Base-by-base conservation (phyloP, 2,888 invertebrate species). In the Melieria picta region DNA sequence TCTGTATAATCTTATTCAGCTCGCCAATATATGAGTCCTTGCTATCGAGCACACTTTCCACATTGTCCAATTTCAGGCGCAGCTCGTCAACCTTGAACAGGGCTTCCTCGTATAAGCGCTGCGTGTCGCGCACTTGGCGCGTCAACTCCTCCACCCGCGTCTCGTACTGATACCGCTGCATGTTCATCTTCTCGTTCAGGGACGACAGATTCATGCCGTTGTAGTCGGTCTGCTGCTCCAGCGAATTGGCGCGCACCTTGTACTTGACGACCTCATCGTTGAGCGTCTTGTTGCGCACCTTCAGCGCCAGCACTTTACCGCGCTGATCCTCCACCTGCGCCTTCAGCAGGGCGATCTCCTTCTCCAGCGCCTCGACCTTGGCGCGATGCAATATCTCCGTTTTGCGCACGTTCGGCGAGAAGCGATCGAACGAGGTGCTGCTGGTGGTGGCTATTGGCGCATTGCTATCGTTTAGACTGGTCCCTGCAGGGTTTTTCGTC, bases 211-310 rank as follows among this genome's bases (percentile, higher is more conserved):
- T 86, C 69, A 91, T 85, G 76, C 92, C 91, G 78, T 92, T 92
- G 77, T 89, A 90, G 48, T 88, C 89, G 69, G 90, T 89, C 80
- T 92, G 91, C 74, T 92, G 91, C 45, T 90, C 88, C 73, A 92
- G 84, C 1, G 90, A 89, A 55, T 88, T 87, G 74, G 91, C 87
- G 78, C 91, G 92, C 50, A 89, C 88, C 80, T 91, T 91, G 47
- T 90, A 85, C 0, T 87, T 87, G 1, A 87, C 87, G 11, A 89
- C 83, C 74, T 94, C 93, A 71, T 90, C 90, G 78, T 92, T 92
- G 42, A 94, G 84, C 65, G 91, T 92, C 80, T 90, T 90, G 72
- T 91, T 90, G 77, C 94, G 89, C 47, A 93, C 92, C 82, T 89
- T 91, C 0, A 90, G 86, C 0, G 90, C 91, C n/a, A 92, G 91